Evolutionary conservation across 2,113 vertebrate species (phyloP), one percentile per base, ranked within the genome.

Genomic region (Manacus vitellinus): DNA sequence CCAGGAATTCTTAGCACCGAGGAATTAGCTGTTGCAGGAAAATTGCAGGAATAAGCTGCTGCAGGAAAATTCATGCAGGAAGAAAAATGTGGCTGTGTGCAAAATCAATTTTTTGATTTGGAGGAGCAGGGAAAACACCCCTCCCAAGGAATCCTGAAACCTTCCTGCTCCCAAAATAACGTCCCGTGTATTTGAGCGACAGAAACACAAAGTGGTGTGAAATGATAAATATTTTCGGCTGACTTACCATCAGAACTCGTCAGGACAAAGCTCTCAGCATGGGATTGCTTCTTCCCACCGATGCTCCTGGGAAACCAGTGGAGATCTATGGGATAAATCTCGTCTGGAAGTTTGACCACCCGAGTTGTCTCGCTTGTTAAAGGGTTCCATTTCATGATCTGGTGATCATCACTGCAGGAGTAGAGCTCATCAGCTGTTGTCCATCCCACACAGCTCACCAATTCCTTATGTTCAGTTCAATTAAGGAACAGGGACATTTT

Each of bases 371-470:
- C 99, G 74, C 96, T 98, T 30, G 97, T 99, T 92, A 99, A 89
- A 62, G 99, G 97, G 97, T 99, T 99, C 99, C 99, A 99, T 31
- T 96, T 99, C 81, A 99, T 96, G 41, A 99, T 98, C 75, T 99
- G 99, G 96, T 99, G 99, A 88, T 99, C 99, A 75, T 99, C 99
- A 9, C 99, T 98, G 95, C 99, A 99, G 3, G 99, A 99, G 96
- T 98, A 99, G 17, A 99, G 93, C 83, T 99, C 99, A 12, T 99
- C 99, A 28, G 99, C 99, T 39, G 98, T 98, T 10, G 99, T 99
- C 99, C 99, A 99, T 12, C 99, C 99, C 61, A 99, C 98, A 85
- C 99, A 99, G 96, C 99, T 99, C 83, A 99, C 99, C 92, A 99
- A 85, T 82, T 99, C 99, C 89, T 98, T 98, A 99, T 99, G 99